phyloP scores from a whole-genome alignment of 2,113 vertebrate species.

The Panthera uncia region DNA sequence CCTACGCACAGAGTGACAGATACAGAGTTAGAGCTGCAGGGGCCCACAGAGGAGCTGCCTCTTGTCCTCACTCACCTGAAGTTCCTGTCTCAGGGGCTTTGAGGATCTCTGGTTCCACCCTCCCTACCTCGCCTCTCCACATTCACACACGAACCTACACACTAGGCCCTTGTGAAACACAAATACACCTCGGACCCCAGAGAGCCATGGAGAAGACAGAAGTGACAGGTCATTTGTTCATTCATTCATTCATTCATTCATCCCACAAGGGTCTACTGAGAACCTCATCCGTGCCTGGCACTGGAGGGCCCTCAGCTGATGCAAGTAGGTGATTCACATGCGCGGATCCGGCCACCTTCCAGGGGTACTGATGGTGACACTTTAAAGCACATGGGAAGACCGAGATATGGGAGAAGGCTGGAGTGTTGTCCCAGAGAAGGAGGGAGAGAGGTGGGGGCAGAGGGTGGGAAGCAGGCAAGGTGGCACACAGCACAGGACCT shows the following conservation, averaged over 20 bases:
- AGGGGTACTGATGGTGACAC: neutral
- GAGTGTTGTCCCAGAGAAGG: neutral
- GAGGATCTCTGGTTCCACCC: neutral
- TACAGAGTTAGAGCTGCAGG: neutral
- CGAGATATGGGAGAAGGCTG: neutral
- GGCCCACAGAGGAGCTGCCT: neutral
- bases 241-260: too few species aligned
- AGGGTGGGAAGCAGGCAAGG: neutral
- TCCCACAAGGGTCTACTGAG: neutral
- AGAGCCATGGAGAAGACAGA: neutral
- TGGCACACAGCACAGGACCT: rapidly evolving
- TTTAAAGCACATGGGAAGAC: neutral
- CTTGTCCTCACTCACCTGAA: neutral
- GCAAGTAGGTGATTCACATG: rapidly evolving
- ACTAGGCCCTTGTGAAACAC: neutral
- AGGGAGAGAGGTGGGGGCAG: rapidly evolving
- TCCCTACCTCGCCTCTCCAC: neutral
- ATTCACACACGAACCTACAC: neutral
- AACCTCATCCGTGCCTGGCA: neutral
- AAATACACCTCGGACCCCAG: neutral
- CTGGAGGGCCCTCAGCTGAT: neutral
- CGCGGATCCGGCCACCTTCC: neutral
- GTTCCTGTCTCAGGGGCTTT: neutral
- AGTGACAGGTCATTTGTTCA: neutral
- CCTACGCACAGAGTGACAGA: slow-evolving; percentile 80